Conservation (phyloP, 2,113 vertebrate species). For the Castor canadensis region DNA sequence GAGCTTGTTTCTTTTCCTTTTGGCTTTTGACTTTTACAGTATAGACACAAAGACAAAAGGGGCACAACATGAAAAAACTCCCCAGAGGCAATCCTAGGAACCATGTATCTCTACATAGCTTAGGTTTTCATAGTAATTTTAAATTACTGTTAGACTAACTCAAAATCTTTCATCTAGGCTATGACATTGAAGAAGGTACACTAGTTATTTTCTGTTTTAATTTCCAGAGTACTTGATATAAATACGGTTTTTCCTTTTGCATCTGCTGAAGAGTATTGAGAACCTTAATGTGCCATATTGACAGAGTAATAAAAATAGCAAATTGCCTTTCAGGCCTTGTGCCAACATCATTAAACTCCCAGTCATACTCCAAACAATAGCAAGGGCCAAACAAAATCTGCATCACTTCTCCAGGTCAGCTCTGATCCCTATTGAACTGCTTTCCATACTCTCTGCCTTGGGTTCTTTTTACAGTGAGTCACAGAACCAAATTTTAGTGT, state of each 20-base stretch:
- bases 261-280: conserved; percentile 82
- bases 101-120: conserved; percentile 61
- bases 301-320: conserved; percentile 88
- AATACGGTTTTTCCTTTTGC: conserved; percentile 77
- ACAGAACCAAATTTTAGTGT: not conserved
- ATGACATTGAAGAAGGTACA: conserved; percentile 72
- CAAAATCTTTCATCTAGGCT: conserved; percentile 82
- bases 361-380: conserved; percentile 78
- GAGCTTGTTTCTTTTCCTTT: conserved; percentile 11
- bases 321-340: conserved; percentile 84
- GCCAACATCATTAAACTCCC: conserved; percentile 86
- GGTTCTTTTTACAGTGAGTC: not conserved
- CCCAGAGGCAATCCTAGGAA: conserved; percentile 64
- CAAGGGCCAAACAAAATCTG: conserved; percentile 74
- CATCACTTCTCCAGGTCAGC: conserved; percentile 46
- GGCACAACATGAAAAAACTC: conserved; percentile 58
- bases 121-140: conserved; percentile 82
- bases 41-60: conserved; percentile 45
- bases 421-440: conserved; percentile 13
- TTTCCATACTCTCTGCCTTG: not conserved
- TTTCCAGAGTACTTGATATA: conserved; percentile 77
- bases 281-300: conserved; percentile 87
- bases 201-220: conserved; percentile 83
- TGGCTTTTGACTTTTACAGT: not conserved
- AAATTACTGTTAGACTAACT: conserved; percentile 82